phyloP scores from a whole-genome alignment of 2,888 invertebrate genomes.

The Tetragonisca angustula region DNA sequence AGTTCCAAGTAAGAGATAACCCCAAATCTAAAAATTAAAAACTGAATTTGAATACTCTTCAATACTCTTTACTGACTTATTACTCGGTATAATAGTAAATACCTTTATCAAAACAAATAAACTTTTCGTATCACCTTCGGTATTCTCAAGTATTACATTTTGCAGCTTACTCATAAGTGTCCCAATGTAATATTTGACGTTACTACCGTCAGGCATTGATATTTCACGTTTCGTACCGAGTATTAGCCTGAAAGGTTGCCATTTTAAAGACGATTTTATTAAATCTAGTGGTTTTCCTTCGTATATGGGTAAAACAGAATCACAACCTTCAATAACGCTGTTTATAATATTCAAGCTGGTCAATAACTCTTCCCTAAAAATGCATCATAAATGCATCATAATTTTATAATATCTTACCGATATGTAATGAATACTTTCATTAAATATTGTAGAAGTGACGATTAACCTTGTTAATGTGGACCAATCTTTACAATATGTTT shows the following conservation, averaged over 20 bases:
- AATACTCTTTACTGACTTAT: not conserved
- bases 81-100: slow-evolving; percentile 59
- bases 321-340: slow-evolving; percentile 87
- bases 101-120: slow-evolving; percentile 85
- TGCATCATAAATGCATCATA: not conserved
- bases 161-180: slow-evolving; percentile 87
- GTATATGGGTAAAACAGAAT: slow-evolving; percentile 89
- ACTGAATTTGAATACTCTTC: slow-evolving; percentile 12
- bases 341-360: slow-evolving; percentile 89
- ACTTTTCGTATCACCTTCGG: slow-evolving; percentile 92
- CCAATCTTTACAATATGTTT: slow-evolving; percentile 85
- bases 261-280: slow-evolving; percentile 85
- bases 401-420: not conserved
- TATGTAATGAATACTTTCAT: not conserved
- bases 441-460: not conserved
- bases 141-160: slow-evolving; percentile 87
- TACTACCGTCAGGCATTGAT: slow-evolving; percentile 88
- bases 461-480: slow-evolving; percentile 84
- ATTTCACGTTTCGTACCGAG: slow-evolving; percentile 79
- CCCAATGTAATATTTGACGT: slow-evolving; percentile 88
- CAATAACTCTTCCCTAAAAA: slow-evolving; percentile 88
- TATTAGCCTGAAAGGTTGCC: slow-evolving; percentile 76
- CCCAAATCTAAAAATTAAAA: slow-evolving; percentile 87
- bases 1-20: slow-evolving; percentile 86
- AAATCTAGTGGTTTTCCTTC: slow-evolving; percentile 85